Percentiles rank a stretch among this genome's conserved stretches.
Evolutionary conservation across 2,797 vertebrate genomes (phyloP).

Genomic region (Tympanoctomys barrerae): DNA sequence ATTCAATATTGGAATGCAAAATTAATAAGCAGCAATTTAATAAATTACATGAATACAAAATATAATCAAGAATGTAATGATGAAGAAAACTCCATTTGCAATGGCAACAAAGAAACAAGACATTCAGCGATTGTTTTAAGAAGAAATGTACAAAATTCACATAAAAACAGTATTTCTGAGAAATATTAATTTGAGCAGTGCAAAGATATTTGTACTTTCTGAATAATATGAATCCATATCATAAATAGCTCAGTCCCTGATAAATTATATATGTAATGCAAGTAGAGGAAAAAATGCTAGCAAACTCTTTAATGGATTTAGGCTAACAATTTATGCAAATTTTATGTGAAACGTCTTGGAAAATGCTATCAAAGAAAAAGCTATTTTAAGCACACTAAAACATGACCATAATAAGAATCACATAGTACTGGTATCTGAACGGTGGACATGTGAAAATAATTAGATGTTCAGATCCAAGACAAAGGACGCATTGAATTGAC

Average conservation of each 20-base stretch:
- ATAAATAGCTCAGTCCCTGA: not conserved
- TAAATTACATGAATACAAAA: not conserved
- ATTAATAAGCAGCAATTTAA: not conserved
- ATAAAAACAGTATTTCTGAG: not conserved
- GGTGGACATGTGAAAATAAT: not conserved
- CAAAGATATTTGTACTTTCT: not conserved
- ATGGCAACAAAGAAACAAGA: not conserved
- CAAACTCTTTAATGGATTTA: not conserved
- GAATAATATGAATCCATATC: not conserved
- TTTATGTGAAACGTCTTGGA: not conserved
- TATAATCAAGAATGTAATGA: not conserved
- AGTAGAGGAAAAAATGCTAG: not conserved
- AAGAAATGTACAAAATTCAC: not conserved
- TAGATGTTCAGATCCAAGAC: not conserved
- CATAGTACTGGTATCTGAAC: not conserved
- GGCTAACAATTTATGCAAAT: not conserved
- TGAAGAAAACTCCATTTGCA: not conserved
- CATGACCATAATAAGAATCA: not conserved
- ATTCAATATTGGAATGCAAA: not conserved
- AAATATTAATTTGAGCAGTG: not conserved
- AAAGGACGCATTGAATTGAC: not conserved
- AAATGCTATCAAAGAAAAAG: not conserved
- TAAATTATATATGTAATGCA: not conserved
- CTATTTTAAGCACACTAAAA: not conserved
- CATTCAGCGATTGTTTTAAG: not conserved